Percentiles rank a stretch among this genome's conserved stretches.
These are phyloP conservation scores for Nephrocerus scutellatus DNA, from an alignment of 2,888 invertebrate genomes.

Conservation along the genomic window DNA sequence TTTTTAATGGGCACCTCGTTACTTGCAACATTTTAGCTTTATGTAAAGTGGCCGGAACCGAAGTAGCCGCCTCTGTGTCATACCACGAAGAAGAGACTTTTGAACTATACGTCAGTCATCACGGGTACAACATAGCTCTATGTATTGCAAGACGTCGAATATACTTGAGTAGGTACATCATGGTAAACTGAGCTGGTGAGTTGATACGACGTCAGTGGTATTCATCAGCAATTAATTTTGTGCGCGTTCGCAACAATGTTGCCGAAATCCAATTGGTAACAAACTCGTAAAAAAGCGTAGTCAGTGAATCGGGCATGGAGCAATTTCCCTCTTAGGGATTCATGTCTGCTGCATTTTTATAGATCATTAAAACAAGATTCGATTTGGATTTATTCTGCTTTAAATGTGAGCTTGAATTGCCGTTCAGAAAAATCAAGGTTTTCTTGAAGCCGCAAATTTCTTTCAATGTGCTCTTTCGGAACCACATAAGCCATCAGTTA, in stretches of 20 bases:
- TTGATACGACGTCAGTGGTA: constrained; percentile 30
- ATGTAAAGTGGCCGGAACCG: constrained; percentile 21
- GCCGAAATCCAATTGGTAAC: constrained; percentile 33
- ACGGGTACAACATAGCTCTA: constrained; percentile 15
- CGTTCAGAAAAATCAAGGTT: too few relatives aligned
- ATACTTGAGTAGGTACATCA: constrained; percentile 3
- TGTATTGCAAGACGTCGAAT: constrained; percentile 1
- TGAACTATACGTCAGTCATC: not conserved
- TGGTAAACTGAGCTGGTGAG: constrained; percentile 1
- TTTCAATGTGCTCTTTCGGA: too few relatives aligned
- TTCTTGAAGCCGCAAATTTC: too few relatives aligned
- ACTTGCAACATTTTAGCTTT: constrained; percentile 44
- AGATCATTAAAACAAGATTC: constrained; percentile 41
- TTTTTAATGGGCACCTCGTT: constrained; percentile 46
- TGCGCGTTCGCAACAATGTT: constrained; percentile 42
- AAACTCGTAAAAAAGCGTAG: constrained; percentile 35
- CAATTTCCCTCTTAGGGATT: not conserved
- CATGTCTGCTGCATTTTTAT: constrained; percentile 33
- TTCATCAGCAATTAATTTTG: constrained; percentile 45
- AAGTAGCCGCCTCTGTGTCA: constrained; percentile 9
- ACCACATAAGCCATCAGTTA: too few relatives aligned
- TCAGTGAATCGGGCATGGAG: constrained; percentile 10
- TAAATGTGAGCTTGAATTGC: constrained; percentile 47
- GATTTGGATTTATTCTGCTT: constrained; percentile 41
- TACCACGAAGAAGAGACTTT: not conserved